Evolutionary conservation across 2,888 invertebrate species (phyloP).

Genomic region (Drosophila trichaetosa): DNA sequence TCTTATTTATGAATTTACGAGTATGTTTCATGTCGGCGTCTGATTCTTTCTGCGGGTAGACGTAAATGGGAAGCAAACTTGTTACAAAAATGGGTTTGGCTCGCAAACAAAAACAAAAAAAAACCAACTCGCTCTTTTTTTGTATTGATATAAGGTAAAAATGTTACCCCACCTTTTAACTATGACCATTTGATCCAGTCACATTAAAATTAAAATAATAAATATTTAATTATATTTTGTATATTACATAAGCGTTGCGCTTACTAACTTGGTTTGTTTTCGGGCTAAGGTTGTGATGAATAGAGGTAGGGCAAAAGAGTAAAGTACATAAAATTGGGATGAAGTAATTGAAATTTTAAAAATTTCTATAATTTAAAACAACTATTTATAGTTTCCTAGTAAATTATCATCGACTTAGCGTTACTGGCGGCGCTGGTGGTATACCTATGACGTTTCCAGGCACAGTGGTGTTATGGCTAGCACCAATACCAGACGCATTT

Average conservation of each 20-base stretch:
- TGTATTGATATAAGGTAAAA: constrained; percentile 8
- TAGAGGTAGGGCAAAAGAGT: constrained; percentile 38
- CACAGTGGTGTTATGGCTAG: constrained; percentile 39
- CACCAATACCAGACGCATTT: constrained; percentile 42
- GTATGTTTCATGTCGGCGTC: constrained; percentile 40
- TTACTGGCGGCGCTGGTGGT: constrained; percentile 69
- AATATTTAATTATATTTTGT: constrained; percentile 39
- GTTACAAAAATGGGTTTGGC: constrained; percentile 24
- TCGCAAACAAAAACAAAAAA: constrained; percentile 31
- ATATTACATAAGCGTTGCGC: constrained; percentile 69
- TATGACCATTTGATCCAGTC: constrained; percentile 17
- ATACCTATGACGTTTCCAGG: constrained; percentile 69
- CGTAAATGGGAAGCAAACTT: constrained; percentile 52
- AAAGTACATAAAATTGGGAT: constrained; percentile 24
- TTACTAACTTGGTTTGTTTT: constrained; percentile 50
- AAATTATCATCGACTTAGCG: constrained; percentile 80
- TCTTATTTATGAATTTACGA: constrained; percentile 35
- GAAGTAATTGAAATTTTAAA: constrained; percentile 54
- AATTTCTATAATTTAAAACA: constrained; percentile 49
- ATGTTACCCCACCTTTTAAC: constrained; percentile 7
- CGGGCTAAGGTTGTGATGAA: constrained; percentile 40
- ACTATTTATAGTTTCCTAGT: constrained; percentile 30
- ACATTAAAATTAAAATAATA: constrained; percentile 44
- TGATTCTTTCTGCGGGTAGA: constrained; percentile 39
- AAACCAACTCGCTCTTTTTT: constrained; percentile 9